These are phyloP conservation scores for Craseonycteris thonglongyai DNA, from an alignment of 2,113 vertebrate species.

Conservation along the genomic window DNA sequence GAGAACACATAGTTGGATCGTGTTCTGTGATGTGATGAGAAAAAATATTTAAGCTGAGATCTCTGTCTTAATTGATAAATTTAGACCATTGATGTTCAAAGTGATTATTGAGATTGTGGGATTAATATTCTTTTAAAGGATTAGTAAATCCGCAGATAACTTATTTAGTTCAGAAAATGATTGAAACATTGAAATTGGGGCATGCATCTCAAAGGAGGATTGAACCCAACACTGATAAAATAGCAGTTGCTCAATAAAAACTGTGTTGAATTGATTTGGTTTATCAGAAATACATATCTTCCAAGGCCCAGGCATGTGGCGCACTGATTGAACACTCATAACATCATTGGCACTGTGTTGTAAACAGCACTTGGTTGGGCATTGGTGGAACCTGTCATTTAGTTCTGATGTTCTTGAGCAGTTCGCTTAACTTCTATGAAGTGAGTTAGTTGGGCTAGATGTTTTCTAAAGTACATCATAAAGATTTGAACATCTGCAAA, in stretches of 20 bases:
- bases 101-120: background rate
- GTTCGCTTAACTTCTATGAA: background rate
- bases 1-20: background rate
- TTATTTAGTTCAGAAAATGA: background rate
- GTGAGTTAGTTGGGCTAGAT: background rate
- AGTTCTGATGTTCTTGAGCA: background rate
- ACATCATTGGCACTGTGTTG: background rate
- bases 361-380: background rate
- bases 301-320: background rate
- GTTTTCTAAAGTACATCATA: background rate
- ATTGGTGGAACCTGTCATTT: background rate
- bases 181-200: background rate
- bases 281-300: background rate
- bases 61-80: background rate
- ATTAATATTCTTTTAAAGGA: background rate
- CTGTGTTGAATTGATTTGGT: background rate
- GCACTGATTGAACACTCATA: background rate
- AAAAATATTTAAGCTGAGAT: background rate
- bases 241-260: background rate
- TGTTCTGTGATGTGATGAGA: background rate
- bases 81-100: background rate
- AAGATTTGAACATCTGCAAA: background rate
- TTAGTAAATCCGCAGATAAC: background rate
- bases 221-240: background rate
- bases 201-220: background rate